A percentile compares a stretch with the other conserved stretches of the same genome.
These are phyloP conservation scores for Istiophorus platypterus DNA, from an alignment of 2,113 vertebrate species.

Conservation along the genomic window DNA sequence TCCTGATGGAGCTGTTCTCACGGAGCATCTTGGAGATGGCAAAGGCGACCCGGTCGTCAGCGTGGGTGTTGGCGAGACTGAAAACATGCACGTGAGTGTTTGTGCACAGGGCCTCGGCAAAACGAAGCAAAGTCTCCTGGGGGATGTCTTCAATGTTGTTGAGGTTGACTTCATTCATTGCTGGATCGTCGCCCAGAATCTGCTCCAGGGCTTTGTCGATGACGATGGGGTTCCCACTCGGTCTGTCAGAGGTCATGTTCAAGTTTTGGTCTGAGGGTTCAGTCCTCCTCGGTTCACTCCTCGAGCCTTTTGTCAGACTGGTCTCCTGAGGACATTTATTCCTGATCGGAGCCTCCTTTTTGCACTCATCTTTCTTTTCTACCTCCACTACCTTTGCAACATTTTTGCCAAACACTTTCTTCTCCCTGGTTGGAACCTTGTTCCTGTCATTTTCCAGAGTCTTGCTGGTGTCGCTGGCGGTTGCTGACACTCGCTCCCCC, in stretches of 20 bases:
- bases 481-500: conserved; percentile 83
- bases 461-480: conserved; percentile 83
- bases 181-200: conserved; percentile 83
- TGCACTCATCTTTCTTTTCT: conserved; percentile 55
- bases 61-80: conserved; percentile 90
- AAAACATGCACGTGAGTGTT: conserved; percentile 89
- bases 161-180: conserved; percentile 88
- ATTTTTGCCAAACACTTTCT: conserved; percentile 15
- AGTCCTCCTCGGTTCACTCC: conserved; percentile 63
- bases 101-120: conserved; percentile 87
- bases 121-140: conserved; percentile 85
- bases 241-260: conserved; percentile 75
- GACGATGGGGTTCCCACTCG: conserved; percentile 87
- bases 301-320: conserved; percentile 66
- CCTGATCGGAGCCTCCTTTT: conserved; percentile 42
- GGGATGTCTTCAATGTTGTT: conserved; percentile 94
- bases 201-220: conserved; percentile 88
- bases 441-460: conserved; percentile 81
- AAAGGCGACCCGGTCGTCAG: conserved; percentile 87
- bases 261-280: conserved; percentile 43
- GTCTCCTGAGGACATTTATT: conserved; percentile 64
- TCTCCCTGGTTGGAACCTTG: conserved; percentile 55
- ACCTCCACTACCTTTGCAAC: conserved; percentile 68
- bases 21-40: conserved; percentile 89
- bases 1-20: conserved; percentile 86